These are phyloP conservation scores for Petromus typicus DNA, from an alignment of 2,113 vertebrate genomes.

Conservation along the genomic window DNA sequence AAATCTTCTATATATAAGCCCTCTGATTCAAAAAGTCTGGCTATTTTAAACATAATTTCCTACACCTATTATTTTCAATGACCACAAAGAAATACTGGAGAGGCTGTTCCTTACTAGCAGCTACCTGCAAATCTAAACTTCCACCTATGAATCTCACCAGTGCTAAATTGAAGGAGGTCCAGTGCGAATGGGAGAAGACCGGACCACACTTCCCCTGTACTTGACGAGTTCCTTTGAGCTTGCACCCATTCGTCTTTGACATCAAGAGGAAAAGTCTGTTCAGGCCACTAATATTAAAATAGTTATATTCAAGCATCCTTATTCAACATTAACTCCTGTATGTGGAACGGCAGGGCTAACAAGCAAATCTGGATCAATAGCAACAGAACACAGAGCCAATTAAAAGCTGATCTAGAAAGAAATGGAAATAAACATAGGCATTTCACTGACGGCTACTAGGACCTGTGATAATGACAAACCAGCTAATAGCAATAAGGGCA, in stretches of 20 bases:
- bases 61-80: slow-evolving; percentile 83
- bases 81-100: slow-evolving; percentile 81
- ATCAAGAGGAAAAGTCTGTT: slow-evolving; percentile 54
- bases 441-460: slow-evolving; percentile 22
- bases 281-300: slow-evolving; percentile 18
- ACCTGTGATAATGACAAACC: not conserved
- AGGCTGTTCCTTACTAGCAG: slow-evolving; percentile 78
- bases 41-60: slow-evolving; percentile 84
- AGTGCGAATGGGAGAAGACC: not conserved
- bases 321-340: not conserved
- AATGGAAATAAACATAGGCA: slow-evolving; percentile 43
- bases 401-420: slow-evolving; percentile 66
- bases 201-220: not conserved
- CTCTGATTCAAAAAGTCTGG: slow-evolving; percentile 83
- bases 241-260: slow-evolving; percentile 32
- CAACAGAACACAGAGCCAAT: slow-evolving; percentile 49
- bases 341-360: slow-evolving; percentile 8
- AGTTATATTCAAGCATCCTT: slow-evolving; percentile 2
- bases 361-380: slow-evolving; percentile 44
- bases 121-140: slow-evolving; percentile 76
- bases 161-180: slow-evolving; percentile 60
- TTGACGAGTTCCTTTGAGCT: slow-evolving; percentile 42
- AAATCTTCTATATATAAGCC: slow-evolving; percentile 82
- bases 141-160: slow-evolving; percentile 60
- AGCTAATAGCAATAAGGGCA: slow-evolving; percentile 7